phyloP scores from a whole-genome alignment of 2,797 vertebrate genomes.

The Sarcophilus harrisii region DNA sequence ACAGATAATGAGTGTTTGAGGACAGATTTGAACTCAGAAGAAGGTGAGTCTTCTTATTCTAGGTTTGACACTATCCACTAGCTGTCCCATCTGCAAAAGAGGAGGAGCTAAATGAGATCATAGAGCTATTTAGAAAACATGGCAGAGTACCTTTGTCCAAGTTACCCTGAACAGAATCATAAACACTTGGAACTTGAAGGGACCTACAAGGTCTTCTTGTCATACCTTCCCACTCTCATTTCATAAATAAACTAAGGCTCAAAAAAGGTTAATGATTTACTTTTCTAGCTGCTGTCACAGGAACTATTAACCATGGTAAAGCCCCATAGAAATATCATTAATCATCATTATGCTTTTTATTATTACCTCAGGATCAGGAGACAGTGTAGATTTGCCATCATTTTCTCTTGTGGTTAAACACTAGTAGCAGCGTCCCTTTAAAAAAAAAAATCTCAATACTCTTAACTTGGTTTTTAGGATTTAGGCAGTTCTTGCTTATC shows the following conservation, averaged over 20 bases:
- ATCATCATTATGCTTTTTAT: not conserved
- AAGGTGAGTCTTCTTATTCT: not conserved
- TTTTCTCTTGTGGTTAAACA: not conserved
- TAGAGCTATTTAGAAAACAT: not conserved
- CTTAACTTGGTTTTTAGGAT: not conserved
- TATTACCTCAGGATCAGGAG: not conserved
- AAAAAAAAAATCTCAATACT: not conserved
- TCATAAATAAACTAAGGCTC: not conserved
- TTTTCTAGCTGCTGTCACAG: not conserved
- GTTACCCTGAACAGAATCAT: not conserved
- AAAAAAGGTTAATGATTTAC: slow-evolving; percentile 12
- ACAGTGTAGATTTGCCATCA: not conserved
- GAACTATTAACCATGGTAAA: not conserved
- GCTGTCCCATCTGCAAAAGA: not conserved
- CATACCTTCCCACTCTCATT: not conserved
- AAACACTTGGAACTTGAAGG: not conserved
- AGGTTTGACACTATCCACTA: not conserved
- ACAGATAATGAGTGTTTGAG: not conserved
- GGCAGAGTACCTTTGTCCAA: not conserved
- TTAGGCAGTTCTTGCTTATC: not conserved
- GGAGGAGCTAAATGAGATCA: not conserved
- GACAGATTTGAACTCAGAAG: not conserved
- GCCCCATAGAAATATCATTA: not conserved
- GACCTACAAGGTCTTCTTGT: not conserved
- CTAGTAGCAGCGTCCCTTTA: not conserved